Base-by-base conservation (phyloP, 2,113 vertebrate genomes). In the Misgurnus mizolepis region DNA sequence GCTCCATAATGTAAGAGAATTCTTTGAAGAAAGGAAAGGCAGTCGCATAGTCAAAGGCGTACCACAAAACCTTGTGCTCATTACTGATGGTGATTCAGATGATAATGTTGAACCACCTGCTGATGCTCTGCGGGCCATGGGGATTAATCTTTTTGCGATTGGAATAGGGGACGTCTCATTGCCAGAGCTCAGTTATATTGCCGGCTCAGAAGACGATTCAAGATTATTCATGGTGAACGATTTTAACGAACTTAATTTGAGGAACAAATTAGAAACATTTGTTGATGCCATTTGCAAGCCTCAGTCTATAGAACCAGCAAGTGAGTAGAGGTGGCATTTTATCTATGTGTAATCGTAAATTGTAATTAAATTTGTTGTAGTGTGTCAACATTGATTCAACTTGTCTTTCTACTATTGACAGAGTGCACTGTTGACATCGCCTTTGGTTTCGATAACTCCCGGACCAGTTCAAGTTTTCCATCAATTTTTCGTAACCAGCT, bases 391-490 rank as follows among this genome's bases (percentile, higher is more conserved):
- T 22, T 47, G 41, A 60, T 15, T 27, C 6, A 67, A 22, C n/a
- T 39, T 39, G 66, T 18, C 5, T n/a, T 87, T 0, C 68, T 3
- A 27, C 1, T 55, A 58, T 75, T 80, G 53, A 10, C 85, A 96
- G 95, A n/a, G 56, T 97, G 96, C 62, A 49, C 14, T 45, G 70
- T 95, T 6, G 93, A 95, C 78, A 87, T 97, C 82, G 93, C 92
- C 67, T 47, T 97, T 80, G 95, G 93, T 67, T 90, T 97, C n/a
- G 95, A 96, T 81, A 91, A 92, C 80, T 93, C 95, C 0, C 80
- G 18, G 7, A 82, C 0, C 65, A 43, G 64, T 6, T 1, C 4
- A 0, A 69, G 47, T 0, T 80, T 78, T 12, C 76, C 55, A 22
- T 65, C 79, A 49, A 83, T 91, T 18, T 43, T 86, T 66, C 88